Base-by-base conservation (phyloP, 2,797 vertebrate genomes). In the Lagorchestes hirsutus region DNA sequence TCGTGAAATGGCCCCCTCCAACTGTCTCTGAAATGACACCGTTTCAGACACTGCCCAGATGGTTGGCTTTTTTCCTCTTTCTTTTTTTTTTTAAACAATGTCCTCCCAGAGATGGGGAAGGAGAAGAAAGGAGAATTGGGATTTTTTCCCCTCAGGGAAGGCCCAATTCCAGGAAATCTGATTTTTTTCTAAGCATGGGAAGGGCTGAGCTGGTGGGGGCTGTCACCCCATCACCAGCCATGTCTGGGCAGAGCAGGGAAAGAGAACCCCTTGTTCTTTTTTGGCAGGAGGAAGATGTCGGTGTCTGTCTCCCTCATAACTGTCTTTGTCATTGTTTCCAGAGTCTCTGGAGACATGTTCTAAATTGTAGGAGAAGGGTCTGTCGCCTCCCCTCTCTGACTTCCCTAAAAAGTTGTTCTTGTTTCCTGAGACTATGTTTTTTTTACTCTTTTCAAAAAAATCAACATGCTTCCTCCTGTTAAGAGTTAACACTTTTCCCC, bases 391-490 rank as follows among this genome's bases (percentile, higher is more conserved):
- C 74, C 40, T 24, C 29, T 46, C 74, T 46, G 67, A 31, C 91
- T 40, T 10, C 34, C 58, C 58, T 90, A 59, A 90, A 90, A 46
- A 46, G 74, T 22, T 40, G 0, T 46, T 94, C 46, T 40, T 56
- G 28, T 96, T 96, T 95, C 90, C 96, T 58, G 22, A 90, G 31
- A 82, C 94, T 31, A 54, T 22, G 74, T 6, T 93, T 97, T 91
- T 52, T 55, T 94, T n/a, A 93, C 55, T 82, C 58, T 58, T 58
- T 95, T 1, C 56, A 59, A 18, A 74, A 94, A 93, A 96, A 52
- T 52, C 52, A 93, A 46, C 16, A 10, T 46, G 24, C 74, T 27
- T 82, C 40, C 74, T 16, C 40, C 40, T 46, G 18, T 46, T 24
- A 46, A 46, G 40, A 46, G 40, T 27, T 46, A 40, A 82, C 16